Conservation (phyloP, 2,888 invertebrate species). For the Metallyticus violacea region DNA sequence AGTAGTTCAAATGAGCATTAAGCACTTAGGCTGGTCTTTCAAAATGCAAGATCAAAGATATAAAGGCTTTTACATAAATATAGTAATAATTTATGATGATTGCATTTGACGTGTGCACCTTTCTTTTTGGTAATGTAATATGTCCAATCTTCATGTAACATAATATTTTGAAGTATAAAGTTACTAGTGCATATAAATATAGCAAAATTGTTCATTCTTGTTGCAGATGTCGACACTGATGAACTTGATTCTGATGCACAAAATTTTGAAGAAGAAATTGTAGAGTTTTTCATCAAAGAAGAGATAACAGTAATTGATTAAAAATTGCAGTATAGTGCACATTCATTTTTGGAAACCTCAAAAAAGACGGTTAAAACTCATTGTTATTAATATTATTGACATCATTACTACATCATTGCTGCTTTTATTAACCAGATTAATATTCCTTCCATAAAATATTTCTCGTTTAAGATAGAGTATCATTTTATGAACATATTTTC, state of each 20-base stretch:
- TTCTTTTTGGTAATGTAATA: no score
- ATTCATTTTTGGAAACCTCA: slow-evolving; percentile 31
- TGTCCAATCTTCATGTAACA: no score
- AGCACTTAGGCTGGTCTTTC: no score
- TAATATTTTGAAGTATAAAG: no score
- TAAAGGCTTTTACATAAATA: no score
- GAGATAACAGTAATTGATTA: slow-evolving; percentile 81
- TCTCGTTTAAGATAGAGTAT: background rate
- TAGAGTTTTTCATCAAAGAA: slow-evolving; percentile 98
- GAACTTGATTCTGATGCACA: slow-evolving; percentile 78
- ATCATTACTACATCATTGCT: background rate
- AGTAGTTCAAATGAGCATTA: no score
- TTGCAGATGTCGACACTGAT: slow-evolving; percentile 90
- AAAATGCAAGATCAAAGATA: no score
- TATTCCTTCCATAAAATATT: background rate
- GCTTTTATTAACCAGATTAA: background rate
- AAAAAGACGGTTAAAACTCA: background rate
- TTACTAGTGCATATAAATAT: no score
- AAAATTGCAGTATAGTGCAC: slow-evolving; percentile 17
- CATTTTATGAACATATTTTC: background rate
- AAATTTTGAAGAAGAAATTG: slow-evolving; percentile 90
- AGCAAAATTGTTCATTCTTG: no score
- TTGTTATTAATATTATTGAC: background rate
- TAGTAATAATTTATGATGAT: no score
- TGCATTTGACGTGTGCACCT: no score